A percentile compares a stretch with the other conserved stretches of the same genome.
Conservation (phyloP, 2,797 vertebrate genomes). For the Eulemur albifrons region DNA sequence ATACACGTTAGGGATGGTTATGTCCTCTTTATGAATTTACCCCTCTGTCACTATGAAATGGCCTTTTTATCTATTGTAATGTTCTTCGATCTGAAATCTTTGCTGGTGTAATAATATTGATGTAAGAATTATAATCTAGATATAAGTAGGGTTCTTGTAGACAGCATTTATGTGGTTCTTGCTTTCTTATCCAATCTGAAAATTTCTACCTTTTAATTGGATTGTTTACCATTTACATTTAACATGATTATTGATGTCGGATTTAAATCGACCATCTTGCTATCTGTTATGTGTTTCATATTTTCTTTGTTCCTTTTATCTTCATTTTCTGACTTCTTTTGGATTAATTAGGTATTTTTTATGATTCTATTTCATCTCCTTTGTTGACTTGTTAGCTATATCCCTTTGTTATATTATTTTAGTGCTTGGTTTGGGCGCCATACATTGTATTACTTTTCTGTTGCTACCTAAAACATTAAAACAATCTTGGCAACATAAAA, state of each 20-base stretch:
- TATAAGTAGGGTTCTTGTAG: background rate
- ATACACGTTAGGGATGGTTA: background rate
- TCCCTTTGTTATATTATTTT: background rate
- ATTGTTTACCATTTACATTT: background rate
- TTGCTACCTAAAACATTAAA: background rate
- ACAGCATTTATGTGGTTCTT: background rate
- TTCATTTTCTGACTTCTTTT: background rate
- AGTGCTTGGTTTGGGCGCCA: background rate
- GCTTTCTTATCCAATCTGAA: background rate
- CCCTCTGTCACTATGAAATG: background rate
- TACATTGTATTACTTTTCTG: background rate
- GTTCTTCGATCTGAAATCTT: background rate
- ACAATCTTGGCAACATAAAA: background rate
- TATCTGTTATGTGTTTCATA: background rate
- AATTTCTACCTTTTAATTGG: background rate
- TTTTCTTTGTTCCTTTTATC: background rate
- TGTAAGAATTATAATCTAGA: background rate
- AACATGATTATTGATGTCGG: background rate
- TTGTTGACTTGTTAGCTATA: background rate
- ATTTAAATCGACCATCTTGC: background rate
- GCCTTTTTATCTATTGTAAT: background rate
- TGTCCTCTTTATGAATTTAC: background rate
- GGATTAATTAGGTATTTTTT: background rate
- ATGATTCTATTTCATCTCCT: background rate
- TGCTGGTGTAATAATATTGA: background rate